Evolutionary conservation across 2,888 invertebrate species (phyloP), one percentile per base, ranked within the genome.

Genomic region (Coelinius sp.): DNA sequence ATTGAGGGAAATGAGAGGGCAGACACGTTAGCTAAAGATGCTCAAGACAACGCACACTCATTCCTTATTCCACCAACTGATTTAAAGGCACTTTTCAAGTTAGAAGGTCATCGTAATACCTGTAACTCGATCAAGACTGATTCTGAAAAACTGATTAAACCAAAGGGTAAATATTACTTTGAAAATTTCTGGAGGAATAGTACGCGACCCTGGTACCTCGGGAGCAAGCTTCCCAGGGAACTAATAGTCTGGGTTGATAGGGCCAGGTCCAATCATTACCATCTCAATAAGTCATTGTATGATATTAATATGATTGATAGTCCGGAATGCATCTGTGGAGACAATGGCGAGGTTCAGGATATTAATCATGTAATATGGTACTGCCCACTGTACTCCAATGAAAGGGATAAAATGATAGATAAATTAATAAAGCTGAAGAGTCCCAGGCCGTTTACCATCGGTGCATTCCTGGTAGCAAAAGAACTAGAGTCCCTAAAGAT

Each of bases 1-100:
- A 70, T 73, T 12, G 25, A 17, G 17, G 73, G 75, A 1, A 73
- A 75, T 35, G 73, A 73, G 59, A 22, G 17, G 20, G 73, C 73
- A 12, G 74, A 72, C 24, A 31, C 25, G 20, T 49, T 62, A 22
- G 75, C 71, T 1, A 68, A 71, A 31, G 27, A 63, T n/a, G 71
- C 70, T 38, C 25, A n/a, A n/a, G 62, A 20, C 31, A 12, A 8
- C 2, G 14, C 1, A 2, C 1, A 38, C 5, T 22, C 8, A 14
- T 38, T 25, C 10, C 17, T 31, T 5, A 24, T 75, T n/a, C 73
- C 68, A 1, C 62, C 64, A 17, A 52, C 65, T 2, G 73, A 75
- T 56, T 63, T 70, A 10, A 46, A 65, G 14, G 53, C 72, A 24
- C 31, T 7, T n/a, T 1, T 38, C 14, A 71, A 71, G 49, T n/a